phyloP scores from a whole-genome alignment of 2,797 vertebrate species.

The Anableps anableps region DNA sequence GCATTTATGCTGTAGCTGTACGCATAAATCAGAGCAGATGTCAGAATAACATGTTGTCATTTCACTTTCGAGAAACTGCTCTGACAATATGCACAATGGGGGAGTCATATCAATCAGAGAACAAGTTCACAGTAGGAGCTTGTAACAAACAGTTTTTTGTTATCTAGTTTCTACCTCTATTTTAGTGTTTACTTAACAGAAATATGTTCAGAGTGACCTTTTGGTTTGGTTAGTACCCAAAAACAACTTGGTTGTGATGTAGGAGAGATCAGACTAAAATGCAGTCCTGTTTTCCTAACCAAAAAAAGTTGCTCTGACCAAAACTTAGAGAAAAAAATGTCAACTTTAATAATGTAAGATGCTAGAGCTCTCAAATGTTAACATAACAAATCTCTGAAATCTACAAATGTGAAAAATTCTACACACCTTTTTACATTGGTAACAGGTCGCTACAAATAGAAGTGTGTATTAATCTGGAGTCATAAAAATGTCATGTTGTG shows the following conservation, averaged over 20 bases:
- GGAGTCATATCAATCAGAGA: constrained; percentile 5
- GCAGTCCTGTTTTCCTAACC: not conserved
- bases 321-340: not conserved
- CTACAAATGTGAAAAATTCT: not conserved
- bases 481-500: not conserved
- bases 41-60: constrained; percentile 1
- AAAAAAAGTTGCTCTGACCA: not conserved
- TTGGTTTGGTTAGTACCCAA: not conserved
- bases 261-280: not conserved
- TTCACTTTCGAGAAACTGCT: not conserved
- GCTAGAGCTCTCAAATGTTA: too few relatives aligned
- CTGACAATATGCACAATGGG: not conserved
- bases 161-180: not conserved
- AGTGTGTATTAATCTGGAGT: not conserved
- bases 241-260: not conserved
- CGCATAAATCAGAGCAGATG: constrained; percentile 1
- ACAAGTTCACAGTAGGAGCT: not conserved
- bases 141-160: not conserved
- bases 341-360: not conserved
- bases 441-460: constrained; percentile 1
- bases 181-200: not conserved
- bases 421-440: not conserved
- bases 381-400: not conserved
- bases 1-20: not conserved
- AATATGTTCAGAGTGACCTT: not conserved